Conservation (phyloP, 1,140 invertebrate species). For the Branchinecta lindahli region DNA sequence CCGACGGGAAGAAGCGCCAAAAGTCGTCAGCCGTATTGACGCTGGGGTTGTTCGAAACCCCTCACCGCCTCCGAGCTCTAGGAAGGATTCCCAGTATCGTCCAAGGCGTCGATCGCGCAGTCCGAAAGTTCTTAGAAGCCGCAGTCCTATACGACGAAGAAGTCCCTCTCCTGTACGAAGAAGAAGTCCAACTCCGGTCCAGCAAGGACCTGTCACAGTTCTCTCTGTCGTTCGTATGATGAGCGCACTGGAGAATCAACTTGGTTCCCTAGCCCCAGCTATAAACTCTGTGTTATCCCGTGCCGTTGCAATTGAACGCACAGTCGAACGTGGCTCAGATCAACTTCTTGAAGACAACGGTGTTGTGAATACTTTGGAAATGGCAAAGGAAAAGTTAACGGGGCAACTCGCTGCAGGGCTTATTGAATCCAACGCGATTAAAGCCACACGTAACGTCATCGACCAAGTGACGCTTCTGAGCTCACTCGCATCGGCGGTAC, state of each 20-base stretch:
- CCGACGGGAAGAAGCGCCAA: neutral
- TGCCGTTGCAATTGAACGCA: constrained; percentile 57
- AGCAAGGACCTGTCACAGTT: constrained; percentile 25
- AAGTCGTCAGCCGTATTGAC: too few species aligned
- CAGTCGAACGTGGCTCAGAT: constrained; percentile 42
- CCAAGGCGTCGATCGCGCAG: neutral
- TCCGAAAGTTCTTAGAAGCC: constrained; percentile 7
- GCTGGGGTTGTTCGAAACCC: neutral
- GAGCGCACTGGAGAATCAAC: constrained; percentile 57
- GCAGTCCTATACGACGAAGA: neutral
- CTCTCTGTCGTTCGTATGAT: constrained; percentile 52
- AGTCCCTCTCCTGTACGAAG: neutral
- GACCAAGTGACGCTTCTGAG: constrained; percentile 24
- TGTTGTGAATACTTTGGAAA: constrained; percentile 57
- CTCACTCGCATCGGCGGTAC: constrained; percentile 1
- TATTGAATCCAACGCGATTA: constrained; percentile 43
- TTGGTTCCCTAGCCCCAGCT: constrained; percentile 61
- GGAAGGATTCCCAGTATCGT: neutral
- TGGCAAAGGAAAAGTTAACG: constrained; percentile 65
- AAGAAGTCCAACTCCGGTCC: neutral
- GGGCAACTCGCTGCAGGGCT: constrained; percentile 59
- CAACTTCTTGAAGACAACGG: constrained; percentile 51
- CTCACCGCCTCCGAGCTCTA: neutral
- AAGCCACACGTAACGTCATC: constrained; percentile 41
- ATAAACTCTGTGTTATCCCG: constrained; percentile 52